Evolutionary conservation across 2,888 invertebrate species (phyloP).

Genomic region (Pterostichus madidus): DNA sequence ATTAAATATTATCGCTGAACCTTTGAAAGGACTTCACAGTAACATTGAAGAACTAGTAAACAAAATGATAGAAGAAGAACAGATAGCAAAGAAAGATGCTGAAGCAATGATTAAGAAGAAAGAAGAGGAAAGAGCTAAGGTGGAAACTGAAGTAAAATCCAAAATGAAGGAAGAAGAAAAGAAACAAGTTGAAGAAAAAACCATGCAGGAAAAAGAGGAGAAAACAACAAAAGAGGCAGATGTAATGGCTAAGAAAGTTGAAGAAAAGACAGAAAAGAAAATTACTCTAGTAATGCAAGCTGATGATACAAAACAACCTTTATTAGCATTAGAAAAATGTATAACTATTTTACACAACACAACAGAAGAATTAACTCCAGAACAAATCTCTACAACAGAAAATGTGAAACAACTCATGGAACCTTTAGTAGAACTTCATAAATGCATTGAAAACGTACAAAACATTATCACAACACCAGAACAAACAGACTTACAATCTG

Average conservation of each 20-base stretch:
- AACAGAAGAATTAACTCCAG: conserved; percentile 59
- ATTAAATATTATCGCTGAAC: conserved; percentile 68
- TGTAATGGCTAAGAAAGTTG: too few relatives aligned
- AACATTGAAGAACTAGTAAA: conserved; percentile 64
- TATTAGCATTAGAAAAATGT: conserved; percentile 61
- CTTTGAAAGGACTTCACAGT: conserved; percentile 69
- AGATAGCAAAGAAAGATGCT: conserved; percentile 5
- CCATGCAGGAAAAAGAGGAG: background rate
- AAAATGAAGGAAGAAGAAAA: background rate
- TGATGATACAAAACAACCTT: conserved; percentile 61
- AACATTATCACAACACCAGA: conserved; percentile 6
- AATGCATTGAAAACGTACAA: conserved; percentile 50
- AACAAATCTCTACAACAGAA: conserved; percentile 44
- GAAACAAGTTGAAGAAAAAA: conserved; percentile 40
- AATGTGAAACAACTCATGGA: conserved; percentile 42
- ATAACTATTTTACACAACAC: conserved; percentile 44
- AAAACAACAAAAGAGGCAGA: too few relatives aligned
- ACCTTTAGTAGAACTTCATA: conserved; percentile 66
- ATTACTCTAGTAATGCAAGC: background rate
- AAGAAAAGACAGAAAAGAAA: too few relatives aligned
- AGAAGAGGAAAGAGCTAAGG: too few relatives aligned
- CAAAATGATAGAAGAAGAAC: conserved; percentile 39
- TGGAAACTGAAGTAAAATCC: background rate
- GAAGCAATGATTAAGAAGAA: conserved; percentile 42
- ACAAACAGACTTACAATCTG: conserved; percentile 11